Conservation (phyloP, 2,797 vertebrate genomes). For the Mus minutoides region DNA sequence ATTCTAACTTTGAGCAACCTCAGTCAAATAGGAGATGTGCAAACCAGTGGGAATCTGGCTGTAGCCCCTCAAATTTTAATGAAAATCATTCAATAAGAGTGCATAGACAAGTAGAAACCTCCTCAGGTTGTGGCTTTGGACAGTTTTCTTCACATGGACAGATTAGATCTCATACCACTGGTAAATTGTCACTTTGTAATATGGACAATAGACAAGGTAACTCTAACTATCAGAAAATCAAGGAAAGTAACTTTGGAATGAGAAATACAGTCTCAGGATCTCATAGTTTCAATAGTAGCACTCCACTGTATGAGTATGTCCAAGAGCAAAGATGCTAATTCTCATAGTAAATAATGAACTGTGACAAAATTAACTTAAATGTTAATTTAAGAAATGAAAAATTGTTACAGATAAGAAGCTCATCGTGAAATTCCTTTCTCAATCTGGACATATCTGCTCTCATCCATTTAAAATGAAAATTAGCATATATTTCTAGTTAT, state of each 20-base stretch:
- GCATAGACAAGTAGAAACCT: conserved; percentile 10
- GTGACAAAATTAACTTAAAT: conserved; percentile 31
- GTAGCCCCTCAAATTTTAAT: not conserved
- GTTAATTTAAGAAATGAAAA: conserved; percentile 24
- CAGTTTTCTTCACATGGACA: not conserved
- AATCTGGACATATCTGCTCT: not conserved
- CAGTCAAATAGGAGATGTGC: not conserved
- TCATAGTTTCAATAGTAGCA: conserved; percentile 7
- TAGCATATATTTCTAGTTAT: conserved; percentile 7
- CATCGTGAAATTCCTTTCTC: conserved; percentile 52
- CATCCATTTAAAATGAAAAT: conserved; percentile 36
- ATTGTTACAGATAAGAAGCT: not conserved
- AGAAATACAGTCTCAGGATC: not conserved
- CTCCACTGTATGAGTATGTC: conserved; percentile 74
- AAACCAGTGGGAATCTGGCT: not conserved
- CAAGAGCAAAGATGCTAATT: conserved; percentile 62
- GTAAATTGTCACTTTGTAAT: conserved; percentile 46
- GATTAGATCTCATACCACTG: not conserved
- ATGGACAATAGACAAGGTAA: conserved; percentile 18
- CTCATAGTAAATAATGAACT: conserved; percentile 14
- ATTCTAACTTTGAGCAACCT: not conserved
- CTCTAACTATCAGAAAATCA: not conserved
- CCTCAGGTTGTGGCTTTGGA: conserved; percentile 31
- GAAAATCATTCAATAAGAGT: not conserved
- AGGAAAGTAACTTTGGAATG: not conserved